Conservation (phyloP, 2,888 invertebrate species). For the Acronicta aceris region DNA sequence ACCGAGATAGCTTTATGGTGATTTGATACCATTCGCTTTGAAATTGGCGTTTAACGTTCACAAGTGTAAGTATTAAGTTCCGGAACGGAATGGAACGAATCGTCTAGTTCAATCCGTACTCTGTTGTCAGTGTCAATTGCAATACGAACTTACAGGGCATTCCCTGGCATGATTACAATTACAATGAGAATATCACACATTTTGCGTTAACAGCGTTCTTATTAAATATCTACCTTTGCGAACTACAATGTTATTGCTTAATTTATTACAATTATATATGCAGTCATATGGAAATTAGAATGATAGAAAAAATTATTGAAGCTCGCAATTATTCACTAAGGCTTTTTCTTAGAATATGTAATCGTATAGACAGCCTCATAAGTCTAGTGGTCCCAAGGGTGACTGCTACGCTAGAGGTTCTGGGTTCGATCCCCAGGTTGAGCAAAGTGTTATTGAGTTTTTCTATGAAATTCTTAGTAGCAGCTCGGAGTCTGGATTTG, state of each 20-base stretch:
- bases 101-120: constrained; percentile 45
- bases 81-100: constrained; percentile 58
- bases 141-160: constrained; percentile 31
- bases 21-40: constrained; percentile 86
- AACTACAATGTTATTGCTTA: constrained; percentile 25
- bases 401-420: no score
- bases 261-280: constrained; percentile 17
- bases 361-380: no score
- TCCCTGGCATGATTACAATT: constrained; percentile 27
- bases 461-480: no score
- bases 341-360: constrained; percentile 19
- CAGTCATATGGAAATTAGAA: constrained; percentile 16
- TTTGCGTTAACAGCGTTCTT: constrained; percentile 12
- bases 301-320: constrained; percentile 2
- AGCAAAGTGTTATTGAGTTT: no score
- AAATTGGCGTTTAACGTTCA: constrained; percentile 82
- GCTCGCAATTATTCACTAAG: constrained; percentile 8
- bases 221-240: constrained; percentile 30
- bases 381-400: no score
- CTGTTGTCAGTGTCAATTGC: constrained; percentile 52
- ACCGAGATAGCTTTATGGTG: constrained; percentile 85
- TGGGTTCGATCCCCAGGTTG: no score
- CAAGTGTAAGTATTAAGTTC: constrained; percentile 63
- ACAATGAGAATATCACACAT: constrained; percentile 34
- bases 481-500: no score